A percentile compares a stretch with the other conserved stretches of the same genome.
These are phyloP conservation scores for Frieseomelitta varia DNA, from an alignment of 1,140 invertebrate genomes.

Conservation along the genomic window DNA sequence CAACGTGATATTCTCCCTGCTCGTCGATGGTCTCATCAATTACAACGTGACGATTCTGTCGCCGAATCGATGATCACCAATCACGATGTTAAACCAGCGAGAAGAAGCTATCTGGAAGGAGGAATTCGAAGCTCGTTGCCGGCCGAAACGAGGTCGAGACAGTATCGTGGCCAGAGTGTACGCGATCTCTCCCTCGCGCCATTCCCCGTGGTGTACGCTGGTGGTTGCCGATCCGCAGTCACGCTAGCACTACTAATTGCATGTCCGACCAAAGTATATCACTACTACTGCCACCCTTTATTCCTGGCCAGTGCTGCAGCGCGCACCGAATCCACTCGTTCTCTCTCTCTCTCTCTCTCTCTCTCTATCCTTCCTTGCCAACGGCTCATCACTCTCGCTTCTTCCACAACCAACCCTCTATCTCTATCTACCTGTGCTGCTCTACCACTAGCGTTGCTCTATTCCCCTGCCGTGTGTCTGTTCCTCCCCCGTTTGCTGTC, in stretches of 20 bases:
- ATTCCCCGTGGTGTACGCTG: constrained; percentile 40
- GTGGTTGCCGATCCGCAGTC: constrained; percentile 67
- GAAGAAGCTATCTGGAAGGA: constrained; percentile 19
- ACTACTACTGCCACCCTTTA: constrained; percentile 67
- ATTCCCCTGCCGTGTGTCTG: background rate
- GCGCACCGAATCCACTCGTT: constrained; percentile 63
- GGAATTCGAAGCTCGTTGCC: constrained; percentile 25
- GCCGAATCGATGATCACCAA: too few relatives aligned
- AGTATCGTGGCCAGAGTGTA: constrained; percentile 46
- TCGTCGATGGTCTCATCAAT: too few relatives aligned
- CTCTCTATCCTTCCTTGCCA: constrained; percentile 13
- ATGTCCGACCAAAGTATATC: constrained; percentile 78
- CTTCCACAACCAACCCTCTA: background rate
- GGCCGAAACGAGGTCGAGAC: constrained; percentile 55
- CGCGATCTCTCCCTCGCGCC: constrained; percentile 41
- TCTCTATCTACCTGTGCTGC: background rate
- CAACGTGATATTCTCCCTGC: too few relatives aligned
- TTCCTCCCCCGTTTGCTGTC: background rate
- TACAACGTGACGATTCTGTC: background rate
- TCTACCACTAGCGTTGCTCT: background rate
- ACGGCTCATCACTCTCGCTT: constrained; percentile 17
- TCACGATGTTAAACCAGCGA: background rate
- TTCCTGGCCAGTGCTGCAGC: constrained; percentile 57
- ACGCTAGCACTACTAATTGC: constrained; percentile 78
- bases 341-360: constrained; percentile 51